These are phyloP conservation scores for Crossocerus cetratus DNA, from an alignment of 2,888 invertebrate species.

Conservation along the genomic window DNA sequence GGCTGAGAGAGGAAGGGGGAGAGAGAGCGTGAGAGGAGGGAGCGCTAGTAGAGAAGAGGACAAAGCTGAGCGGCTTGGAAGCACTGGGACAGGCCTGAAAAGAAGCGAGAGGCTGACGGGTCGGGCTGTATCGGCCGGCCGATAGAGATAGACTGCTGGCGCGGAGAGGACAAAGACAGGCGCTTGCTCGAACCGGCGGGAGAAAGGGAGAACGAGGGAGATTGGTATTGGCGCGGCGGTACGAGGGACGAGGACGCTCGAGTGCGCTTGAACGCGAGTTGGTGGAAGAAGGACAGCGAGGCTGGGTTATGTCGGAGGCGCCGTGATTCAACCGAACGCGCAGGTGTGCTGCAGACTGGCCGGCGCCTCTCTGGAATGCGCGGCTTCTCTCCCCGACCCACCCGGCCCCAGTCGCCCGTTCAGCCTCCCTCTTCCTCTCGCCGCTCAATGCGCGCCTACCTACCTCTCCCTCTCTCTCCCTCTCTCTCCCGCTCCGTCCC, in stretches of 20 bases:
- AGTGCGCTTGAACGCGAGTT: slow-evolving; percentile 28
- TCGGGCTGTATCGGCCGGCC: slow-evolving; percentile 11
- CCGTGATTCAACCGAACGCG: slow-evolving; percentile 74
- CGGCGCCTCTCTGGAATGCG: slow-evolving; percentile 76
- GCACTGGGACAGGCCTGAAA: slow-evolving; percentile 25
- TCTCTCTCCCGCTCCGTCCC: slow-evolving; percentile 3
- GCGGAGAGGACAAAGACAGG: slow-evolving; percentile 39
- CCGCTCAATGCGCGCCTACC: slow-evolving; percentile 26
- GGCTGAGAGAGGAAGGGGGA: neutral
- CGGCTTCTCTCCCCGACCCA: slow-evolving; percentile 45
- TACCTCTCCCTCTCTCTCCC: slow-evolving; percentile 15
- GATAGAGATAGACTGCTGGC: slow-evolving; percentile 39
- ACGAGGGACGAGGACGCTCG: slow-evolving; percentile 31
- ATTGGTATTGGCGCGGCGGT: slow-evolving; percentile 7
- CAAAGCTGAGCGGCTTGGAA: slow-evolving; percentile 22
- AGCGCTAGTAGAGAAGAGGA: slow-evolving; percentile 10
- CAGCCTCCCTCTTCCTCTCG: slow-evolving; percentile 18
- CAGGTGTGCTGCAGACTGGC: slow-evolving; percentile 76
- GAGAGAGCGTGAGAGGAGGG: slow-evolving; percentile 8
- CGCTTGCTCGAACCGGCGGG: slow-evolving; percentile 15
- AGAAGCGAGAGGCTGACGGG: slow-evolving; percentile 18
- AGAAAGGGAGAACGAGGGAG: slow-evolving; percentile 12
- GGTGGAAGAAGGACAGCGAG: slow-evolving; percentile 59
- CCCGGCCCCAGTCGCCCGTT: slow-evolving; percentile 24
- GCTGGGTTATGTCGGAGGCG: slow-evolving; percentile 72